A percentile compares a stretch with the other conserved stretches of the same genome.
Conservation (phyloP, 2,888 invertebrate species). For the Clostera curtula region DNA sequence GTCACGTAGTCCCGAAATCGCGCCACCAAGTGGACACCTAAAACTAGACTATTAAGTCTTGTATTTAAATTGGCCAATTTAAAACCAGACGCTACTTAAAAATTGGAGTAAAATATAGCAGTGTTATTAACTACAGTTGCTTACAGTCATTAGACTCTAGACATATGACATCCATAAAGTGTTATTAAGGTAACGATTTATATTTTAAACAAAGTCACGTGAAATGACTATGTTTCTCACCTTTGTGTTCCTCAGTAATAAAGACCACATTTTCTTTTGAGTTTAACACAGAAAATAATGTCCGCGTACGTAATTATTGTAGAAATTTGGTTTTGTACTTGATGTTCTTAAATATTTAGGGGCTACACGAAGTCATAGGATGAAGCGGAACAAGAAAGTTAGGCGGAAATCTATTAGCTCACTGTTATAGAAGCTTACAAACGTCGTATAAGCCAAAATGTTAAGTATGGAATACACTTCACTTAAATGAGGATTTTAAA, state of each 20-base stretch:
- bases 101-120: too few relatives aligned
- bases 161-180: slow-evolving; percentile 1
- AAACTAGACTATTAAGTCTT: too few relatives aligned
- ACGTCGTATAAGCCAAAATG: too few relatives aligned
- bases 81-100: too few relatives aligned
- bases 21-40: too few relatives aligned
- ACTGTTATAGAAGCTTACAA: too few relatives aligned
- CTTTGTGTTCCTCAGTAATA: slow-evolving; percentile 23
- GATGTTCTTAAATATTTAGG: slow-evolving; percentile 8
- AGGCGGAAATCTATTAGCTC: too few relatives aligned
- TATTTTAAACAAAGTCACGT: slow-evolving; percentile 12
- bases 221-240: slow-evolving; percentile 19
- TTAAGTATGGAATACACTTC: too few relatives aligned
- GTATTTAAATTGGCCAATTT: too few relatives aligned
- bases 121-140: slow-evolving; percentile 23
- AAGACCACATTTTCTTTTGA: slow-evolving; percentile 38
- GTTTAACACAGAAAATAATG: slow-evolving; percentile 41
- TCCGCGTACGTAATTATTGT: slow-evolving; percentile 47
- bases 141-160: slow-evolving; percentile 10
- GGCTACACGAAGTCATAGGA: slow-evolving; percentile 2
- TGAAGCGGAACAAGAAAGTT: too few relatives aligned
- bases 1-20: too few relatives aligned
- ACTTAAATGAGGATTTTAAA: too few relatives aligned
- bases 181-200: slow-evolving; percentile 18
- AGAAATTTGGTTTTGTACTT: slow-evolving; percentile 15